Evolutionary conservation across 1,140 invertebrate species (phyloP), one percentile per base, ranked within the genome.

Genomic region (Chironomus striatipennis): DNA sequence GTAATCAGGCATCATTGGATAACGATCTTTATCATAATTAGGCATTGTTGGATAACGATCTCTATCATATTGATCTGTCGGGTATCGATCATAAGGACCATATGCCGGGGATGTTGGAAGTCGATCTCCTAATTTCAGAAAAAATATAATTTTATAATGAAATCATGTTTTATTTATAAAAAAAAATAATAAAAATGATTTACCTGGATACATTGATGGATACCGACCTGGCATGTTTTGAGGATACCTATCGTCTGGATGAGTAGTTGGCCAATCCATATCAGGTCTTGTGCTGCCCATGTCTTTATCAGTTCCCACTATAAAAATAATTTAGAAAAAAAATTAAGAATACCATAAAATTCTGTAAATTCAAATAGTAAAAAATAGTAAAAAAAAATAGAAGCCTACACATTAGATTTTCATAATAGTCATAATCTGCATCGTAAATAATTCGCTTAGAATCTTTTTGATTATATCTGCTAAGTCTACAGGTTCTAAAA

Each of bases 341-440:
- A 1, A 65, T 74, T 65, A 18, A 43, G 65, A 43, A 75, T 72
- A 24, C 18, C 9, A 10, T 7, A 67, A 64, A 67, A 74, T 15
- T n/a, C n/a, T n/a, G n/a, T n/a, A n/a, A n/a, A n/a, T n/a, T n/a
- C n/a, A n/a, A n/a, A n/a, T n/a, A n/a, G n/a, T n/a, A n/a, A n/a
- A n/a, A n/a, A n/a, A n/a, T n/a, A n/a, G n/a, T n/a, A n/a, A n/a
- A n/a, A n/a, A n/a, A n/a, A n/a, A n/a, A n/a, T n/a, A 72, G 43
- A 78, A 79, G 91, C 91, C 89, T 86, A 95, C 93, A 90, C 91
- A 93, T 93, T 21, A 94, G 85, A 84, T 93, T 94, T 82, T 96
- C 93, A 79, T 95, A 96, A 81, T 95, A 95, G 84, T 95, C 93
- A 82, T 93, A 95, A 81, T 94, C 92, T 0, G 91, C 90, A 81